Conservation (phyloP, 2,888 invertebrate species). For the Hypselothyrea guttata region DNA sequence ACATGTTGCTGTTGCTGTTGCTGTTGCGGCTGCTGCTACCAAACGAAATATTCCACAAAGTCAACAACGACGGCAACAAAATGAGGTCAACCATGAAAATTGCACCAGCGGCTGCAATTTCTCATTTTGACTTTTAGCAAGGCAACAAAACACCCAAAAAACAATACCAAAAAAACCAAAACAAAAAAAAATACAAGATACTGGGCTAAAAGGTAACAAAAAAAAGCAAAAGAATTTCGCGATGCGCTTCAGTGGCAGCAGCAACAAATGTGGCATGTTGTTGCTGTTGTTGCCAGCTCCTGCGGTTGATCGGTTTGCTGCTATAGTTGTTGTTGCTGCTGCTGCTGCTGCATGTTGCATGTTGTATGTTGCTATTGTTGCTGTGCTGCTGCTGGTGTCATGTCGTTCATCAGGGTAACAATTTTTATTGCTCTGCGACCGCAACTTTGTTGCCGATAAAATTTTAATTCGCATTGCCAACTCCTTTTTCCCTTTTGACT, state of each 20-base stretch:
- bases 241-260: conserved; percentile 54
- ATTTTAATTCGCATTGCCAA: conserved; percentile 69
- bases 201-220: conserved; percentile 7
- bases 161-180: conserved; percentile 29
- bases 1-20: conserved; percentile 56
- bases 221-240: conserved; percentile 57
- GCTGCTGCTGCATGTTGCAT: conserved; percentile 13
- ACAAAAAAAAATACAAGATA: conserved; percentile 20
- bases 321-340: conserved; percentile 38
- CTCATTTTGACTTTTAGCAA: conserved; percentile 73
- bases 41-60: conserved; percentile 72
- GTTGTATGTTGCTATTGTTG: conserved; percentile 34
- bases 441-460: conserved; percentile 72
- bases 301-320: conserved; percentile 20
- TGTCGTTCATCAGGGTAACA: conserved; percentile 74
- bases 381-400: conserved; percentile 61
- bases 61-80: conserved; percentile 64
- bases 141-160: conserved; percentile 41
- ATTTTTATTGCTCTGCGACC: conserved; percentile 71
- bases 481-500: conserved; percentile 10
- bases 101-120: conserved; percentile 72
- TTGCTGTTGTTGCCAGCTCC: conserved; percentile 24
- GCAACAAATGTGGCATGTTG: conserved; percentile 30
- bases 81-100: conserved; percentile 76
- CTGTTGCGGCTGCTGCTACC: conserved; percentile 46